Conservation (phyloP, 2,888 invertebrate species). For the Rotaria socialis region DNA sequence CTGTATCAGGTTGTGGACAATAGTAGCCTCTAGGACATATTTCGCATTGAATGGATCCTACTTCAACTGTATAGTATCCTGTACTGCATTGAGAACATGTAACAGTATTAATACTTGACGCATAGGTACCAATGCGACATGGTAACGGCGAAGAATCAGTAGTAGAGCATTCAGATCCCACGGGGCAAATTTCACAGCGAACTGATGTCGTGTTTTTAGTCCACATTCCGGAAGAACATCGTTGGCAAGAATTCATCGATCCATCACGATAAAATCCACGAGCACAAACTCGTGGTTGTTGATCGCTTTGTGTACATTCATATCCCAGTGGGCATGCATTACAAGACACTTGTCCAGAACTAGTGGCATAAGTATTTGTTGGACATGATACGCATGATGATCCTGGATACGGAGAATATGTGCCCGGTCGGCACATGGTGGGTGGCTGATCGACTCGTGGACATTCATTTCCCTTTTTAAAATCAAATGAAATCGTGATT, state of each 20-base stretch:
- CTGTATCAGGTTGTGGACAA: not conserved
- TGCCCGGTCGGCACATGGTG: not conserved
- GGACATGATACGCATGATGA: not conserved
- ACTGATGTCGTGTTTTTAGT: not conserved
- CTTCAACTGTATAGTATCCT: not conserved
- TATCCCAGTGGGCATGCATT: not conserved
- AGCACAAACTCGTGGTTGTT: not conserved
- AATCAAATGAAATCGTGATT: not conserved
- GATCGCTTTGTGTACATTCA: conserved; percentile 9
- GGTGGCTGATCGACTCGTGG: not conserved
- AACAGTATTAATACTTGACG: not conserved
- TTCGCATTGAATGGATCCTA: not conserved
- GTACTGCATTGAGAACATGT: not conserved
- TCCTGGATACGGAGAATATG: not conserved
- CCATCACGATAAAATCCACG: not conserved
- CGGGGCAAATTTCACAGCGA: not conserved
- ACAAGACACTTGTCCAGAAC: not conserved
- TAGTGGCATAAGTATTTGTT: not conserved
- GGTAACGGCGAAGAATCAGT: not conserved
- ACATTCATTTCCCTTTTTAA: not conserved
- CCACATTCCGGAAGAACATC: not conserved
- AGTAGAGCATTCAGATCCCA: not conserved
- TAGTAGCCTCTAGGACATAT: not conserved
- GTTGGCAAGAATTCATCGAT: not conserved
- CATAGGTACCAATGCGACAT: not conserved